Evolutionary conservation across 2,113 vertebrate species (phyloP), one percentile per base, ranked within the genome.

Genomic region (Panthera tigris): DNA sequence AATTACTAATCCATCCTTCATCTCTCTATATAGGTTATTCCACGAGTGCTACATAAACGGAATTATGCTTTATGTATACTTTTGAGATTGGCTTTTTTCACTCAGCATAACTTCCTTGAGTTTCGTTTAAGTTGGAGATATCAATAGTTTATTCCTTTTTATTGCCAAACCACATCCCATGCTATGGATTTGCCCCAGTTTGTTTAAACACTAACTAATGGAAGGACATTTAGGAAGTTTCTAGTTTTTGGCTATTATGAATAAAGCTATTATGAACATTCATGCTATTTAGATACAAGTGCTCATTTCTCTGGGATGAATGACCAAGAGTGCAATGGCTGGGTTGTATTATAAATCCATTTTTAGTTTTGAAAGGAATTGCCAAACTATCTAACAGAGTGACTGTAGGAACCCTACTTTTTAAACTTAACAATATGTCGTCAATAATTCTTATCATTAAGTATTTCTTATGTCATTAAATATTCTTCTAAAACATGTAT

Each of bases 281-380:
- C 41, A 65, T 4, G 36, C 41, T 68, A 39, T 36, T 76, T 93
- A 48, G 45, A 96, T 13, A 74, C 55, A 88, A 71, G 21, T 71
- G 65, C 71, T 95, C 45, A 80, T 52, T 82, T 91, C 66, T 85
- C 82, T 93, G 66, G 71, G n/a, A 74, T 90, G 88, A 97, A 91
- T 50, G 61, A 81, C 13, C 45, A 91, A 91, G 63, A 80, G 25
- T 68, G 0, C 52, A 80, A 48, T 25, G 74, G 29, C 55, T 79
- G 80, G 85, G 57, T 50, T 39, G 5, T 29, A 89, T n/a, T 33
- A 57, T 57, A 92, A 57, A 8, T 91, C 41, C n/a, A 87, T 74
- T 81, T 89, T 93, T 61, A 88, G 90, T 85, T 85, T 94, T 89
- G n/a, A 93, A 96, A 95, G 63, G 66, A 63, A 91, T 0, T 63